Conservation (phyloP, 2,888 invertebrate species). For the Yponomeuta cagnagella region DNA sequence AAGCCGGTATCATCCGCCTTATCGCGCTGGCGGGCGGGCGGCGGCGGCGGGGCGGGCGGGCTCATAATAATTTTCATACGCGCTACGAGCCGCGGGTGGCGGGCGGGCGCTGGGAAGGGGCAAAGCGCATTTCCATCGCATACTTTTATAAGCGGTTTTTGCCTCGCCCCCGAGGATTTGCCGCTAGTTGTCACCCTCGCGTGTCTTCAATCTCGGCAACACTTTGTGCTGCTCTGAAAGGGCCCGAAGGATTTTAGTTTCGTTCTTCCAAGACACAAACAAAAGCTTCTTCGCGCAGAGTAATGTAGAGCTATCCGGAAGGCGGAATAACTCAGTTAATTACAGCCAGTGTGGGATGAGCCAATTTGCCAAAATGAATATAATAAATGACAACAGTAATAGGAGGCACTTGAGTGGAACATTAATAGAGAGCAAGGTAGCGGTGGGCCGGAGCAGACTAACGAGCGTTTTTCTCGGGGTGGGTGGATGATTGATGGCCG, state of each 20-base stretch:
- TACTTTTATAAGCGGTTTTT: slow-evolving; percentile 56
- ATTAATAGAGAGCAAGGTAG: slow-evolving; percentile 72
- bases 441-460: slow-evolving; percentile 41
- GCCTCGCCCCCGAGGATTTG: slow-evolving; percentile 38
- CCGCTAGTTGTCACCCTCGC: slow-evolving; percentile 53
- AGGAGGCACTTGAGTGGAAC: slow-evolving; percentile 71
- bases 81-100: slow-evolving; percentile 18
- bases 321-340: slow-evolving; percentile 29
- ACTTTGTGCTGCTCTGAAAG: slow-evolving; percentile 39
- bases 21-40: slow-evolving; percentile 25
- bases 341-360: slow-evolving; percentile 49
- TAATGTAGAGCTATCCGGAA: slow-evolving; percentile 5
- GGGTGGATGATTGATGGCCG: slow-evolving; percentile 71
- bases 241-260: slow-evolving; percentile 53
- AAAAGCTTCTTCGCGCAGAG: slow-evolving; percentile 12
- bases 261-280: slow-evolving; percentile 25
- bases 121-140: slow-evolving; percentile 20
- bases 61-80: slow-evolving; percentile 75
- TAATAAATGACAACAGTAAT: slow-evolving; percentile 73
- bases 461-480: slow-evolving; percentile 74
- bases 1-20: slow-evolving; percentile 30
- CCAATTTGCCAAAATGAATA: slow-evolving; percentile 73
- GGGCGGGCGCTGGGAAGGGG: slow-evolving; percentile 19
- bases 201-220: slow-evolving; percentile 46
- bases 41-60: slow-evolving; percentile 33